Percentiles rank a stretch among this genome's conserved stretches.
These are phyloP conservation scores for Tragelaphus buxtoni DNA, from an alignment of 2,113 vertebrate species.

Conservation along the genomic window DNA sequence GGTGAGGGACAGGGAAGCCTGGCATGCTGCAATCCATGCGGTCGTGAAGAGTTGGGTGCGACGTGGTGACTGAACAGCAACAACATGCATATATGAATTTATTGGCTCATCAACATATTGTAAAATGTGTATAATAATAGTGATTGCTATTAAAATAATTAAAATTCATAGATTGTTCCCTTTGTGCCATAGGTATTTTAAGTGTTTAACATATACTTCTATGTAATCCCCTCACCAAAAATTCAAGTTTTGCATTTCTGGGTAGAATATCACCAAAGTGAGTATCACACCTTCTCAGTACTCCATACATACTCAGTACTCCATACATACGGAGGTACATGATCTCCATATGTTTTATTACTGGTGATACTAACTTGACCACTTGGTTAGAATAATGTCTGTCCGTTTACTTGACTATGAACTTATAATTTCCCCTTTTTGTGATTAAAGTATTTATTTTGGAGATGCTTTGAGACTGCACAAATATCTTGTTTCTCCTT, in stretches of 20 bases:
- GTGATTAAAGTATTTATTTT: neutral
- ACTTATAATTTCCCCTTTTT: neutral
- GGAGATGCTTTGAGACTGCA: neutral
- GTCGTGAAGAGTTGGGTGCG: neutral
- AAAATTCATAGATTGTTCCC: neutral
- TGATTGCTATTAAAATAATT: neutral
- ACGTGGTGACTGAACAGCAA: neutral
- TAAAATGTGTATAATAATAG: neutral
- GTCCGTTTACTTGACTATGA: neutral
- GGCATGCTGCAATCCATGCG: neutral
- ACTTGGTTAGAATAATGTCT: neutral
- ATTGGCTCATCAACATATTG: neutral
- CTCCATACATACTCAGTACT: neutral
- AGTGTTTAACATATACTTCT: neutral
- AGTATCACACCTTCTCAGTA: neutral
- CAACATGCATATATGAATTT: neutral
- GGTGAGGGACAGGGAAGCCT: neutral
- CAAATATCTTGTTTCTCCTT: neutral
- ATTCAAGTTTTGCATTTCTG: neutral
- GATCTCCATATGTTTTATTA: neutral
- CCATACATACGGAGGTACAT: neutral
- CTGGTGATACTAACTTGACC: neutral
- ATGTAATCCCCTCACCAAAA: fast-evolving
- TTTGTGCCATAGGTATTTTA: neutral
- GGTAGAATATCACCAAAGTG: neutral